Evolutionary conservation across 2,797 vertebrate genomes (phyloP).

Genomic region (Poecilia velifera): DNA sequence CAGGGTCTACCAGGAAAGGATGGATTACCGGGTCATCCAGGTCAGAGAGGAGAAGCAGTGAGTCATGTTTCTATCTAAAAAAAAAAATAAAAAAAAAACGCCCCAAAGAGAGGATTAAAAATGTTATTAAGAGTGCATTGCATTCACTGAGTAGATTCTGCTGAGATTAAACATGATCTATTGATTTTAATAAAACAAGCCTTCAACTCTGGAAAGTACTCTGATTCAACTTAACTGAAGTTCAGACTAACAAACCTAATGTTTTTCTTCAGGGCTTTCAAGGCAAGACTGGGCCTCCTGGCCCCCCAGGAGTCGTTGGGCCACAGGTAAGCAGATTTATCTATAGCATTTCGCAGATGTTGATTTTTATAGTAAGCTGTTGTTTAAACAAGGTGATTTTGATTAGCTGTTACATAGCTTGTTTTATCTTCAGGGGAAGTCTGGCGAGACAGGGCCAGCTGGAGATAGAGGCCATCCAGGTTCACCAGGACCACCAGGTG

Average conservation of each 20-base stretch:
- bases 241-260: conserved; percentile 27
- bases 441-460: conserved; percentile 88
- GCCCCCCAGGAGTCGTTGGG: conserved; percentile 90
- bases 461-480: conserved; percentile 94
- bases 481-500: conserved; percentile 90
- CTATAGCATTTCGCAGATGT: neutral
- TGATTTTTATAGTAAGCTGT: neutral
- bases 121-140: neutral
- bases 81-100: conserved; percentile 1
- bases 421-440: conserved; percentile 84
- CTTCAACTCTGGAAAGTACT: neutral
- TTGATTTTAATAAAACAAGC: conserved; percentile 18
- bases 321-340: conserved; percentile 84
- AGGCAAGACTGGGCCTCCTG: conserved; percentile 90
- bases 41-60: conserved; percentile 92
- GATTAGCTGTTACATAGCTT: neutral
- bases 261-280: conserved; percentile 87
- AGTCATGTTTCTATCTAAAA: conserved; percentile 63
- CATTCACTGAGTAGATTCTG: neutral
- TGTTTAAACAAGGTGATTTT: conserved; percentile 4
- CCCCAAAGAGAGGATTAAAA: neutral
- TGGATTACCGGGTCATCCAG: conserved; percentile 90
- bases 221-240: conserved; percentile 13
- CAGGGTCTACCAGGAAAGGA: conserved; percentile 93
- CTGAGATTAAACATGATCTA: conserved; percentile 12